Conservation (phyloP, 2,113 vertebrate species). For the Leptobrachium leishanense region DNA sequence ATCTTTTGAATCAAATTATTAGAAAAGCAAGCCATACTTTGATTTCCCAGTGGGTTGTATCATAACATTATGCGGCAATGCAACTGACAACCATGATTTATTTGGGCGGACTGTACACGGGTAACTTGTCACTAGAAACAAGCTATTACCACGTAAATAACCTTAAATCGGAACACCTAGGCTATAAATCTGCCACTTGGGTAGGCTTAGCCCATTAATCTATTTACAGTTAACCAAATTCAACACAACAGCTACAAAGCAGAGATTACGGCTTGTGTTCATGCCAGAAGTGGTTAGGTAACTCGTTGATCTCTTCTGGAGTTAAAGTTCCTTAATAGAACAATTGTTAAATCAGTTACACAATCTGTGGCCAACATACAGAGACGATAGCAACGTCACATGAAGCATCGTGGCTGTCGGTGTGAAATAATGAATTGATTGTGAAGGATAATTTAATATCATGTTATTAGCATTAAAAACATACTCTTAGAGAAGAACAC, state of each 20-base stretch:
- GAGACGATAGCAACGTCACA: too few species aligned
- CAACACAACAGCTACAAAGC: background rate
- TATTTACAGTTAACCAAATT: conserved; percentile 17
- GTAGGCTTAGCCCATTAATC: conserved; percentile 7
- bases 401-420: too few species aligned
- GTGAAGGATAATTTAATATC: too few species aligned
- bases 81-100: conserved; percentile 41
- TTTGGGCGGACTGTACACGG: conserved; percentile 8
- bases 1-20: conserved; percentile 22
- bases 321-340: background rate
- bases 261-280: background rate
- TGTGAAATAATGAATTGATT: too few species aligned
- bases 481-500: too few species aligned
- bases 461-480: too few species aligned
- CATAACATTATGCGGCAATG: conserved; percentile 12
- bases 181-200: conserved; percentile 27
- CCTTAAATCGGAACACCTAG: background rate
- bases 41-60: conserved; percentile 12
- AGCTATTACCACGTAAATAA: conserved; percentile 1
- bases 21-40: conserved; percentile 1
- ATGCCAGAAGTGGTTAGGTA: conserved; percentile 27
- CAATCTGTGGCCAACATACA: background rate
- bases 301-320: conserved; percentile 10
- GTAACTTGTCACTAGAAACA: conserved; percentile 31
- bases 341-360: background rate